Evolutionary conservation across 2,888 invertebrate genomes (phyloP), one percentile per base, ranked within the genome.

Genomic region (Sinotaia quadrata): DNA sequence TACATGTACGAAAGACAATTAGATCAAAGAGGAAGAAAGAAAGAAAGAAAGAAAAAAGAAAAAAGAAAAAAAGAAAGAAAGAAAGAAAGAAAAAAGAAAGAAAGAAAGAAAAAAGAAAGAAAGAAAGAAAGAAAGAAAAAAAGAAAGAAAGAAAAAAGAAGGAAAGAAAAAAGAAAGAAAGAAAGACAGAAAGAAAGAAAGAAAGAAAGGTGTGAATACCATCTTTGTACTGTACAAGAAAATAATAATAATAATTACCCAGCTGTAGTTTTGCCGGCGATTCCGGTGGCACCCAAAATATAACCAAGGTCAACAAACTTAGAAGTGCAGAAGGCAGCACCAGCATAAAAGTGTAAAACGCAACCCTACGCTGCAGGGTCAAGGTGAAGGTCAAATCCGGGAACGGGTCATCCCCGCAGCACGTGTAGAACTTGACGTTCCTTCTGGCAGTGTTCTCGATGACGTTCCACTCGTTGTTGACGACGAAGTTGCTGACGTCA

Each of bases 201-300:
- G 44, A 44, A 24, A 56, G n/a, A 21, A 18, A 36, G 31, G 36
- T 7, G 54, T 54, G 33, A 18, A 31, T 21, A 18, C 44, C 27
- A 27, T 5, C 41, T 15, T 27, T 44, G 41, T 59, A n/a, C n/a
- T n/a, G n/a, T n/a, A n/a, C n/a, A n/a, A n/a, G n/a, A n/a, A n/a
- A n/a, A n/a, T n/a, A n/a, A n/a, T 21, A 27, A 15, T 41, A 41
- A 8, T 1, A 80, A 84, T 78, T 79, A 88, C 88, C 88, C 54
- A 88, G 78, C 47, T 85, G 80, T 70, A 88, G 83, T 78, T 88
- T 88, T 21, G 88, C 87, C 1, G 88, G 87, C 18, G 87, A 85
- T 71, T 88, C 88, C 4, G 88, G 88, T n/a, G 88, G 88, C 24
- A 88, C 84, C 87, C 88, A 88, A 80, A 88, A 88, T 59, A 88